Evolutionary conservation across 2,888 invertebrate genomes (phyloP).

Genomic region (Eulithis testata): DNA sequence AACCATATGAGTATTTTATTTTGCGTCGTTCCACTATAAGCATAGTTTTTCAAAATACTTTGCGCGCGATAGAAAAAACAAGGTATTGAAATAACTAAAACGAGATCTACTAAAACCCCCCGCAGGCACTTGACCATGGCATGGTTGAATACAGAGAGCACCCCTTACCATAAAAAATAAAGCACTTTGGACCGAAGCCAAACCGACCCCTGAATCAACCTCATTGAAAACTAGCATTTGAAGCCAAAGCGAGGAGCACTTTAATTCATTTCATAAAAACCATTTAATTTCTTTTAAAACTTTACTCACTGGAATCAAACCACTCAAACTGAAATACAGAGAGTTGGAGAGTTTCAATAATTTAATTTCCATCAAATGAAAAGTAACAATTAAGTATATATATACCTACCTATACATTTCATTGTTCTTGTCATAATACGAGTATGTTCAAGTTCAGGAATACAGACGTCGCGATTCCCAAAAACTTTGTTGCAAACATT

Average conservation of each 20-base stretch:
- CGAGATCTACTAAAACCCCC: slow-evolving; percentile 44
- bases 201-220: slow-evolving; percentile 62
- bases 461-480: neutral
- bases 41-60: too few relatives aligned
- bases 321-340: slow-evolving; percentile 16
- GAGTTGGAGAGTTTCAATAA: slow-evolving; percentile 1
- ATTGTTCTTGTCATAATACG: too few relatives aligned
- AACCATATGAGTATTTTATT: too few relatives aligned
- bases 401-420: too few relatives aligned
- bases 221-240: slow-evolving; percentile 76
- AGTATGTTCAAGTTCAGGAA: slow-evolving; percentile 1
- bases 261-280: slow-evolving; percentile 59
- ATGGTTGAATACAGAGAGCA: slow-evolving; percentile 59
- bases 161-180: slow-evolving; percentile 72
- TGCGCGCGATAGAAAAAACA: too few relatives aligned
- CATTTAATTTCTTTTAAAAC: slow-evolving; percentile 52
- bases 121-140: slow-evolving; percentile 65
- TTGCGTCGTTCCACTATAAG: too few relatives aligned
- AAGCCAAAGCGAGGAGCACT: slow-evolving; percentile 66
- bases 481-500: slow-evolving; percentile 20
- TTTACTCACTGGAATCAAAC: slow-evolving; percentile 20
- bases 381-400: neutral
- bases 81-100: slow-evolving; percentile 9
- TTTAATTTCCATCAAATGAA: neutral
- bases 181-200: slow-evolving; percentile 79